Evolutionary conservation across 2,888 invertebrate genomes (phyloP), one percentile per base, ranked within the genome.

Genomic region (Pollenia amentaria): DNA sequence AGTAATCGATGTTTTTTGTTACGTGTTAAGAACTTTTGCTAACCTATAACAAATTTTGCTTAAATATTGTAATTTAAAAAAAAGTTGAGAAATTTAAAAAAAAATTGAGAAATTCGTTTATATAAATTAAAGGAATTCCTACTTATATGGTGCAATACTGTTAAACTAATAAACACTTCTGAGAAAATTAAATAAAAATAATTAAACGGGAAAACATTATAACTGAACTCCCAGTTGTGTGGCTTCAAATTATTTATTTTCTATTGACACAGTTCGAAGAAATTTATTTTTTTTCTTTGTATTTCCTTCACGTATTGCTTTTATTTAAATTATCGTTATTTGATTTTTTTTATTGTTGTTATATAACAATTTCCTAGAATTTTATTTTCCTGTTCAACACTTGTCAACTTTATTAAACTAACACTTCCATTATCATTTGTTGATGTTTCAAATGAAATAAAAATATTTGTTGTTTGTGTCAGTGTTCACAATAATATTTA

Each of bases 361-460:
- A 38, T 46, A 29, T 16, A 51, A 11, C 38, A 51, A 69, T 69
- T 69, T 21, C 51, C 10, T 16, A 12, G 11, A 51, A 51, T 16
- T 69, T 48, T 69, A n/a, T 51, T 38, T 69, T 69, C 40, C 69
- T 69, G 69, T 51, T 69, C 10, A 51, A 48, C 67, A 48, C 48
- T 67, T 67, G 48, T 67, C 67, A 48, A 48, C 21, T n/a, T 21
- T 11, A n/a, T 48, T 12, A 48, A 2, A 16, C 48, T 16, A 16
- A 16, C 48, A 11, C 48, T 48, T 48, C n/a, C 48, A 29, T 29
- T 67, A 11, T n/a, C 48, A 48, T 48, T n/a, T 67, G 46, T 18
- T 42, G 21, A 55, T 21, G 16, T 62, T 62, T 62, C 62, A 42
- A 42, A 55, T 72, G 42, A 44, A 72, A 62, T 42, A 16, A 11